A percentile compares a stretch with the other conserved stretches of the same genome.
Evolutionary conservation across 2,113 vertebrate species (phyloP).

Genomic region (Pseudonaja textilis): DNA sequence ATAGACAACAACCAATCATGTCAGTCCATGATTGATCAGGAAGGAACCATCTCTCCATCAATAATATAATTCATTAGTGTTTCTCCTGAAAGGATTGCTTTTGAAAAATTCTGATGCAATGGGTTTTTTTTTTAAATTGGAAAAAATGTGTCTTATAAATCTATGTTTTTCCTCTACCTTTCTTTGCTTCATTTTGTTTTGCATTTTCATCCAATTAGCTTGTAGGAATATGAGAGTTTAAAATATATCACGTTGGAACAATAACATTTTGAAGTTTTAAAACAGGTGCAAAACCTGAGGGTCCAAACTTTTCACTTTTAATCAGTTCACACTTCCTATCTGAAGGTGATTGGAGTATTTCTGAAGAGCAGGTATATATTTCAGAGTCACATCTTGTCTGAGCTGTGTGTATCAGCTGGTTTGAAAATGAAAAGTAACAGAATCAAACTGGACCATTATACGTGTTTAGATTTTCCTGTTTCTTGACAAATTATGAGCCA

Average conservation of each 20-base stretch:
- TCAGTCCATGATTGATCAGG: neutral
- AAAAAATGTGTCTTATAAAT: neutral
- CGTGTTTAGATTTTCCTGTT: neutral
- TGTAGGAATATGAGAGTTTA: neutral
- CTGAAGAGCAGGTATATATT: neutral
- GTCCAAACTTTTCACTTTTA: neutral
- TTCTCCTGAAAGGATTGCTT: neutral
- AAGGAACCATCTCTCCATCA: neutral
- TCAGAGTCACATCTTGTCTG: neutral
- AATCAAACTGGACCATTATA: neutral
- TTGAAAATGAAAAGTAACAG: neutral
- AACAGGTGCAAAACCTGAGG: neutral
- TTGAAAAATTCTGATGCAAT: neutral
- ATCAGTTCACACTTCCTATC: neutral
- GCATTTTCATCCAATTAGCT: neutral
- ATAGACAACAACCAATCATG: neutral
- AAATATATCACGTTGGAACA: neutral
- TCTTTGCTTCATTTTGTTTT: neutral
- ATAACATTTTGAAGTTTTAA: neutral
- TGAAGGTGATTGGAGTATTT: neutral
- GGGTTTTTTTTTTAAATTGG: neutral
- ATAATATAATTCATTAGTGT: neutral
- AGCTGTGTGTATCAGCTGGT: neutral
- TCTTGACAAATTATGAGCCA: neutral
- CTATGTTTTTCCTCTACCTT: neutral